Base-by-base conservation (phyloP, 2,888 invertebrate species). In the Coleophora flavipennella region DNA sequence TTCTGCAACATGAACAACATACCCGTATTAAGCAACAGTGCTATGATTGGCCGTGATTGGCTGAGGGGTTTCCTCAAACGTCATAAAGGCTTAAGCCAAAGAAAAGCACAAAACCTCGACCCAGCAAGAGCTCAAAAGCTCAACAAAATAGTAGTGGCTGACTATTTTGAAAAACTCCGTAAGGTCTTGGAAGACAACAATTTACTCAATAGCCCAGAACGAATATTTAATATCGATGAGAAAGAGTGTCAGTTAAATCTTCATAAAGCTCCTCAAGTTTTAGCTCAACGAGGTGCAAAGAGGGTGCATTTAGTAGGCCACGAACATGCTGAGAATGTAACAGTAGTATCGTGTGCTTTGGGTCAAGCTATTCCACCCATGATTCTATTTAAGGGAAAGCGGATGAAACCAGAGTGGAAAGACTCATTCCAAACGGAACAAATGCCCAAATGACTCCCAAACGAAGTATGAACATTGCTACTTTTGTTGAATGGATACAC, bases 311-410 rank as follows among this genome's bases (percentile, higher is more conserved):
- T 61, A 6, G 38, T 55, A 8, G 53, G 55, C 4, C 42, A 40
- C 25, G 63, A 68, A 40, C 63, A 69, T 45, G 64, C 44, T 13
- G 58, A 65, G 53, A 65, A 61, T 44, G 57, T 62, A 3, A 59
- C 62, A 28, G 44, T 61, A 13, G 61, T 59, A 8, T 48, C 43
- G 9, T 64, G 62, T 48, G 61, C 59, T 8, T n/a, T 56, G 32
- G 62, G 58, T 9, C 46, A 47, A 33, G 38, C 48, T 14, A 55
- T 63, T 25, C 61, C 58, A 20, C 61, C 61, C 1, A 49, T 61
- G 44, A 50, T 67, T 13, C 35, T 64, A 37, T 61, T 57, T 41
- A 59, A 60, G 12, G 13, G 33, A 12, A 12, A 11, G 12, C n/a
- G 33, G 13, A 12, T 36, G 31, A 38, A 39, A 37, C 31, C 27